Evolutionary conservation across 1,140 invertebrate genomes (phyloP).

Genomic region (Battus philenor): DNA sequence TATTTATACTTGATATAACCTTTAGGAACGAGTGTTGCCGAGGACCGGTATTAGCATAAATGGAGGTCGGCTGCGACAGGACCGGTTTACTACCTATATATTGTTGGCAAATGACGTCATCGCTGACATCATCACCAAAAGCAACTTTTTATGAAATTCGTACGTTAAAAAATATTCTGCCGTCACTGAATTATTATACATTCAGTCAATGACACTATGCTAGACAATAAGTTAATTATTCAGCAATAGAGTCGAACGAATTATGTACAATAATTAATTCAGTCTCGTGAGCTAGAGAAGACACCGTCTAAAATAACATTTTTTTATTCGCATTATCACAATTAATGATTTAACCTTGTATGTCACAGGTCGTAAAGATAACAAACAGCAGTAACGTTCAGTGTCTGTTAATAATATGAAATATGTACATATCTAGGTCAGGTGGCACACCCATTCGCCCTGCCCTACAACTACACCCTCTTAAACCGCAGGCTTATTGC

Average conservation of each 20-base stretch:
- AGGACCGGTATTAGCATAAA: slow-evolving; percentile 61
- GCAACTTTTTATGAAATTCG: slow-evolving; percentile 12
- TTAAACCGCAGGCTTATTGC: slow-evolving; percentile 4
- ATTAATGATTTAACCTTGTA: no score
- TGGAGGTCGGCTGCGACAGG: slow-evolving; percentile 55
- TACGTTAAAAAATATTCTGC: no score
- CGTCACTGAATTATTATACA: no score
- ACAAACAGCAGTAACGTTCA: slow-evolving; percentile 21
- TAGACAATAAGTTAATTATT: no score
- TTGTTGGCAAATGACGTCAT: slow-evolving; percentile 52
- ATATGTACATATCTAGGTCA: slow-evolving; percentile 27
- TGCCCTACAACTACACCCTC: slow-evolving; percentile 21
- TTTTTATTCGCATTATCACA: no score
- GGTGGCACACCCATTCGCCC: slow-evolving; percentile 19
- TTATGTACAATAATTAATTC: no score
- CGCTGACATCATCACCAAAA: slow-evolving; percentile 50
- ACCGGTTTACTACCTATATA: slow-evolving; percentile 49
- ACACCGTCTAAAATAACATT: no score
- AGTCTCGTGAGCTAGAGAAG: no score
- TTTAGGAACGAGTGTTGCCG: slow-evolving; percentile 31
- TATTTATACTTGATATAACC: slow-evolving; percentile 12
- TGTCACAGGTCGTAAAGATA: no score
- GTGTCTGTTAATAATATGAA: slow-evolving; percentile 24
- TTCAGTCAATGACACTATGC: no score
- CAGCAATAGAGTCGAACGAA: no score